Evolutionary conservation across 2,888 invertebrate species (phyloP).

Genomic region (Chymomyza fuscimana): DNA sequence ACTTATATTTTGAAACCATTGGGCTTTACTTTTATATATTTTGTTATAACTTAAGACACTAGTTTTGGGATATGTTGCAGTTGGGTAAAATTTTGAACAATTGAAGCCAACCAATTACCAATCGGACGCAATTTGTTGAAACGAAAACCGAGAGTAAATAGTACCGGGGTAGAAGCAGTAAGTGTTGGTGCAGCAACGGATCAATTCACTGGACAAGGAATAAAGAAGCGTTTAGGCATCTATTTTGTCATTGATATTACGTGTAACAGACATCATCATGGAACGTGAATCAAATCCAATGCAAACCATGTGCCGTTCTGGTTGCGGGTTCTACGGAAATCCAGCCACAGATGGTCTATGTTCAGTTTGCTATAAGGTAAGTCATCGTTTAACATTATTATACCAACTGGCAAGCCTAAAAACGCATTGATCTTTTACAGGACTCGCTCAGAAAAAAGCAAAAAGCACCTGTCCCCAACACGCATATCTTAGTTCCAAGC

Average conservation of each 20-base stretch:
- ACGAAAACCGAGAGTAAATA: constrained; percentile 19
- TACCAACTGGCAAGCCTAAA: not conserved
- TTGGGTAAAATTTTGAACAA: not conserved
- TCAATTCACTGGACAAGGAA: constrained; percentile 59
- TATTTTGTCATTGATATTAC: constrained; percentile 17
- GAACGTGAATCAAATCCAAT: constrained; percentile 98
- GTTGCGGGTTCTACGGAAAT: constrained; percentile 99
- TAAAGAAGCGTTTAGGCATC: constrained; percentile 2
- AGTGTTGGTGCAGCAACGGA: constrained; percentile 40
- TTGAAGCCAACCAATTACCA: constrained; percentile 26
- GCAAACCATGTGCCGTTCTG: constrained; percentile 97
- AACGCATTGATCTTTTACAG: constrained; percentile 78
- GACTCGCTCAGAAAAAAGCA: constrained; percentile 96
- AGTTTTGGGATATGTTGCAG: not conserved
- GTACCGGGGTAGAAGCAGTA: constrained; percentile 25
- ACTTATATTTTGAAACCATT: too few species aligned
- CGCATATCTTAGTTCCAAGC: constrained; percentile 81
- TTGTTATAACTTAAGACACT: not conserved
- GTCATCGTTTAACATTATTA: constrained; percentile 21
- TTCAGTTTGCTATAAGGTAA: constrained; percentile 98
- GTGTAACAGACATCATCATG: constrained; percentile 82
- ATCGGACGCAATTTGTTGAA: too few species aligned
- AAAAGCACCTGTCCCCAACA: constrained; percentile 87
- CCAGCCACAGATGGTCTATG: constrained; percentile 99
- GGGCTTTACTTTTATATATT: not conserved